Percentiles rank a stretch among this genome's conserved stretches.
phyloP scores from a whole-genome alignment of 1,140 invertebrate genomes.

The Prorops nasuta region DNA sequence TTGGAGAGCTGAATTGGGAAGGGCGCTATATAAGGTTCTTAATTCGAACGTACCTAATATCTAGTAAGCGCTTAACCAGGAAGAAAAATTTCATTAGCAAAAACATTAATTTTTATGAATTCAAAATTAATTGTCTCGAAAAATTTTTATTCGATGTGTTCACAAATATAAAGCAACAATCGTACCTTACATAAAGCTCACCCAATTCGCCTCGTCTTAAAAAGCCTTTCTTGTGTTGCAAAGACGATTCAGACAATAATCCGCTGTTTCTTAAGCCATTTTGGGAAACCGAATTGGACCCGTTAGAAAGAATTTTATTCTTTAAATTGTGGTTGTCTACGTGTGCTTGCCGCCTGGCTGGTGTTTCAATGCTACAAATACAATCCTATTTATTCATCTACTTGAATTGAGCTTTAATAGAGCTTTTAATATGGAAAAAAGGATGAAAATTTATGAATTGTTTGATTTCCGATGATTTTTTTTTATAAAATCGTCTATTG shows the following conservation, averaged over 20 bases:
- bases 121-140: background rate
- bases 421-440: no score
- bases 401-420: no score
- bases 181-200: slow-evolving; percentile 58
- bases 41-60: no score
- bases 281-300: slow-evolving; percentile 45
- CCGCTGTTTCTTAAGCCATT: slow-evolving; percentile 39
- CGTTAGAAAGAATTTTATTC: slow-evolving; percentile 51
- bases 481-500: no score
- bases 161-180: slow-evolving; percentile 43
- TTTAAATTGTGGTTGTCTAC: slow-evolving; percentile 48
- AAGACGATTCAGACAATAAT: slow-evolving; percentile 42
- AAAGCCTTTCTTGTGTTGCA: slow-evolving; percentile 51
- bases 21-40: slow-evolving; percentile 42
- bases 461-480: no score
- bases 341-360: slow-evolving; percentile 45
- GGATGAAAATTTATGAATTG: no score
- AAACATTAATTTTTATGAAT: no score
- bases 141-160: slow-evolving; percentile 15
- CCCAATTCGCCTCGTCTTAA: slow-evolving; percentile 56
- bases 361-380: slow-evolving; percentile 53
- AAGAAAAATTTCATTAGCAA: slow-evolving; percentile 4
- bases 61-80: no score
- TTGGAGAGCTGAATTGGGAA: slow-evolving; percentile 47
- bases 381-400: slow-evolving; percentile 48